Evolutionary conservation across 2,888 invertebrate genomes (phyloP), one percentile per base, ranked within the genome.

Genomic region (Odontomyia ornata): DNA sequence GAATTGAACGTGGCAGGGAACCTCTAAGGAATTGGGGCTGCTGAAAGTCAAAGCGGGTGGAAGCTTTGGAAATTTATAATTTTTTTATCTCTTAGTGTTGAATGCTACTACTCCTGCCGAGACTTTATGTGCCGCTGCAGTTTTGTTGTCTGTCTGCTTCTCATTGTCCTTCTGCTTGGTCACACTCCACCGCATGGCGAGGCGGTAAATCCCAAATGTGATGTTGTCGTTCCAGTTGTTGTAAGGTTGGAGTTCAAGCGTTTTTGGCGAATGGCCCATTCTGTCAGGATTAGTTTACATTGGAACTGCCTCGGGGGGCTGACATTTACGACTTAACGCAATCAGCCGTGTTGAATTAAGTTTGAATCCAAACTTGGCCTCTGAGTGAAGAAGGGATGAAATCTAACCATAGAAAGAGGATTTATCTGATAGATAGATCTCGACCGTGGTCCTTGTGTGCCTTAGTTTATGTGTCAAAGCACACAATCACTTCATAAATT

Each of bases 241-340:
- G 73, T 57, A n/a, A 57, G 60, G 43, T 57, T 57, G 57, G 60
- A 57, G 21, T 57, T 57, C n/a, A 21, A 73, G 60, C 60, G 73
- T 23, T 72, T 57, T 73, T 73, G 73, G 73, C 73, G 57, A 73
- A 60, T n/a, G 25, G 73, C 73, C 73, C 73, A 73, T 73, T 43
- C 60, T 73, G 73, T 60, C 73, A 73, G 73, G 60, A 73, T 73
- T 73, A 57, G 60, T 73, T 73, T 73, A 73, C 57, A n/a, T 60
- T 60, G 73, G 60, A 57, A 21, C 13, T 27, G 30, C 23, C 47
- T 60, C 57, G 57, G 60, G 57, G 73, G 60, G 73, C 60, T 73
- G 73, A 73, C 73, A 36, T 73, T 73, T 73, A 73, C 73, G 73
- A 73, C 73, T 73, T 73, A 73, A 73, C 73, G 73, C 73, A 73